These are phyloP conservation scores for Stomorhina lunata DNA, from an alignment of 2,888 invertebrate species.

Conservation along the genomic window DNA sequence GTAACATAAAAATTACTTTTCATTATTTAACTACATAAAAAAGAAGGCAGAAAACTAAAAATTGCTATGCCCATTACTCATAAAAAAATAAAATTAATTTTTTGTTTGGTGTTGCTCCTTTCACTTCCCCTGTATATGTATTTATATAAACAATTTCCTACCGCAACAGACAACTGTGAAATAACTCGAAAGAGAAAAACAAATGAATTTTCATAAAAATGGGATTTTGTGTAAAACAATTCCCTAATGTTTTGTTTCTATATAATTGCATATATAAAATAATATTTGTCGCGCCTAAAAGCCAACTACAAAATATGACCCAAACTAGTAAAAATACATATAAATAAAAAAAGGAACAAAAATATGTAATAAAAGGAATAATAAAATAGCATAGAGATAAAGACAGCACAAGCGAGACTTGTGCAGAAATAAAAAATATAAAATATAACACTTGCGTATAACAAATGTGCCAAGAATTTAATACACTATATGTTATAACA, in stretches of 20 bases:
- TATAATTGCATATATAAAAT: slow-evolving; percentile 11
- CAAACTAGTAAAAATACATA: background rate
- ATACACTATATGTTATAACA: slow-evolving; percentile 37
- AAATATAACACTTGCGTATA: slow-evolving; percentile 14
- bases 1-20: slow-evolving; percentile 7
- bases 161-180: too few species aligned
- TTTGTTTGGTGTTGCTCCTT: background rate
- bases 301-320: slow-evolving; percentile 17
- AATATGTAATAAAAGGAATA: too few species aligned
- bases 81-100: slow-evolving; percentile 38
- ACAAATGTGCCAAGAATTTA: slow-evolving; percentile 45
- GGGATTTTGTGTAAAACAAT: slow-evolving; percentile 8
- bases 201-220: background rate
- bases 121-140: too few species aligned
- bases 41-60: background rate
- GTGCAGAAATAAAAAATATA: background rate
- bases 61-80: slow-evolving; percentile 15
- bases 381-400: background rate
- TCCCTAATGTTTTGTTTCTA: slow-evolving; percentile 37
- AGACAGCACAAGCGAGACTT: background rate
- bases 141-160: too few species aligned
- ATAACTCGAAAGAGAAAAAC: background rate
- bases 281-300: slow-evolving; percentile 49
- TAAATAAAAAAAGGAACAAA: background rate
- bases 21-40: slow-evolving; percentile 24